Evolutionary conservation across 2,797 vertebrate species (phyloP).

Genomic region (Fringilla coelebs): DNA sequence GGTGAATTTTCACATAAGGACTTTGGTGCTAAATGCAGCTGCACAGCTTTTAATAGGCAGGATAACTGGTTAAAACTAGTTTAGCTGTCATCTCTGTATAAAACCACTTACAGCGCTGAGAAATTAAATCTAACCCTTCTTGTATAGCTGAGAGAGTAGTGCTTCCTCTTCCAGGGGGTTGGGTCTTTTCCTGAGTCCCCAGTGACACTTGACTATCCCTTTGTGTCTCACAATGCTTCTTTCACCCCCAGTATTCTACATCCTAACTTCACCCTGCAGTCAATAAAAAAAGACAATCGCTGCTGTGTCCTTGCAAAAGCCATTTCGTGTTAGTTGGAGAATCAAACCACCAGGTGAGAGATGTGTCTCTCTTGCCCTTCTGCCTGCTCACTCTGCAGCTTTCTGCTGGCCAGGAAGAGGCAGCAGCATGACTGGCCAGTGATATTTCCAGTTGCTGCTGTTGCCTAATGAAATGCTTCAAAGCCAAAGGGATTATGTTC

Average conservation of each 20-base stretch:
- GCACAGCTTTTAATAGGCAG: neutral
- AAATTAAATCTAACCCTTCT: neutral
- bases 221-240: neutral
- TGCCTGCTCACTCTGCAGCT: rapidly evolving
- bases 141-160: neutral
- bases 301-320: neutral
- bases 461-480: neutral
- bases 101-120: neutral
- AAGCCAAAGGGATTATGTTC: neutral
- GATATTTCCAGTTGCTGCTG: neutral
- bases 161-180: neutral
- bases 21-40: neutral
- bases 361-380: neutral
- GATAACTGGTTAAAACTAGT: neutral
- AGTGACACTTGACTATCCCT: neutral
- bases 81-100: neutral
- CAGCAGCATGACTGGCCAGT: neutral
- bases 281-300: neutral
- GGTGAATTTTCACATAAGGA: neutral
- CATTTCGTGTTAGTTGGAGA: rapidly evolving
- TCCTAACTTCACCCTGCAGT: neutral
- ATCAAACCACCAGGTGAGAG: neutral
- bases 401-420: neutral
- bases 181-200: neutral
- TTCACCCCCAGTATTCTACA: neutral